Evolutionary conservation across 1,140 invertebrate genomes (phyloP), one percentile per base, ranked within the genome.

Genomic region (Achroia grisella): DNA sequence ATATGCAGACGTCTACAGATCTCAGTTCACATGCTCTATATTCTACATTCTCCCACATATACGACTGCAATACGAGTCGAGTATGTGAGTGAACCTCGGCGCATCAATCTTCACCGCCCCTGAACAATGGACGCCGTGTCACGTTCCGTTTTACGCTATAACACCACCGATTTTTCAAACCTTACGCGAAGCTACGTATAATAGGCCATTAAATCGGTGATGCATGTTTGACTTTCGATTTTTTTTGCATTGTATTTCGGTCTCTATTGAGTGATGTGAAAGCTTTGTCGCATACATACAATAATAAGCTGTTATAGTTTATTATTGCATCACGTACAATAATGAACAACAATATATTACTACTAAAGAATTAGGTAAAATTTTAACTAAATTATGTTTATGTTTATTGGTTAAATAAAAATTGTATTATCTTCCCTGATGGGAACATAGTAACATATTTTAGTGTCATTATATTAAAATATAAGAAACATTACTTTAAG

Each of bases 1-100:
- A 23, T 23, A 23, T 23, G 17, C 6, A 23, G 17, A 3, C 17
- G 17, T 23, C 17, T 23, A 23, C 17, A 23, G 17, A 23, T 27
- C 17, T 42, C 33, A 27, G 35, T 78, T 76, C 70, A 72, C 74
- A 78, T 79, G 71, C 60, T 62, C 71, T 48, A 72, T 71, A 74
- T 74, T 64, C 52, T 48, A 36, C 43, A 43, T 52, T 71, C 64
- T 78, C 73, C 66, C 73, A 77, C 17, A 23, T 23, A 23, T 23
- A 23, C 2, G 17, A 23, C 17, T 23, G 17, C 17, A 23, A 23
- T 23, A 23, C 64, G 69, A 58, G 42, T 39, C 42, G 44, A 45
- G 33, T 41, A 44, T 36, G 52, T 51, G 61, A 48, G 50, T 48
- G 55, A 62, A 61, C 47, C 51, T 50, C 58, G 52, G 39, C 50